Conservation (phyloP, 2,797 vertebrate genomes). For the Scleropages formosus region DNA sequence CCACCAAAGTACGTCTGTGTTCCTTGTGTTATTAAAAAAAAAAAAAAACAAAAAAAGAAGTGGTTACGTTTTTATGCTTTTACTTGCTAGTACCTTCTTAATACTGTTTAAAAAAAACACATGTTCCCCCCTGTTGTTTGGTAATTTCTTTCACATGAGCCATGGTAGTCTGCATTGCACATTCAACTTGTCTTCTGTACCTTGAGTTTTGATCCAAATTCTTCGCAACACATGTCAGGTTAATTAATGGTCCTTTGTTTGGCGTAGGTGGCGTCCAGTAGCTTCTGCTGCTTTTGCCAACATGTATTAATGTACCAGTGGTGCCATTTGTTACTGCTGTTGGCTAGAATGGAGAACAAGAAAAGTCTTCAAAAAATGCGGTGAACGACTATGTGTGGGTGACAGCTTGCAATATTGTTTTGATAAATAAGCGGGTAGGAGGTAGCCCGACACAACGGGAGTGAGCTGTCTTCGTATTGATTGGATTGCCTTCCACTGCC, state of each 20-base stretch:
- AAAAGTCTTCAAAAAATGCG: slow-evolving; percentile 21
- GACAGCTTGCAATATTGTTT: slow-evolving; percentile 12
- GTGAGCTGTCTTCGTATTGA: slow-evolving; percentile 38
- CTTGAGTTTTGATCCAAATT: slow-evolving; percentile 40
- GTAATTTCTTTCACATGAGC: slow-evolving; percentile 10
- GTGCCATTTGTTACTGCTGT: slow-evolving; percentile 28
- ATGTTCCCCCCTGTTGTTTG: neutral
- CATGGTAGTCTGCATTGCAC: slow-evolving; percentile 3
- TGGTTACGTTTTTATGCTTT: too few species aligned
- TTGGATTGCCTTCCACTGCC: neutral
- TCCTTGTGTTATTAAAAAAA: too few species aligned
- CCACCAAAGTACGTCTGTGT: too few species aligned
- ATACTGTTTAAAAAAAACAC: slow-evolving; percentile 17
- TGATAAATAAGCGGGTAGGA: slow-evolving; percentile 28
- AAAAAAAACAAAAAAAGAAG: too few species aligned
- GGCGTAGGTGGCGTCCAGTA: slow-evolving; percentile 16
- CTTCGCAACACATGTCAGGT: slow-evolving; percentile 42
- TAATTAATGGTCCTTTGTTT: slow-evolving; percentile 38
- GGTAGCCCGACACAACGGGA: slow-evolving; percentile 29
- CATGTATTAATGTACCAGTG: slow-evolving; percentile 32
- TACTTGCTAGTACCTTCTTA: too few species aligned
- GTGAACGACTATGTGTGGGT: slow-evolving; percentile 24
- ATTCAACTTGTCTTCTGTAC: slow-evolving; percentile 25
- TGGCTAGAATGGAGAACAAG: slow-evolving; percentile 17
- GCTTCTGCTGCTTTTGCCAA: slow-evolving; percentile 22